These are phyloP conservation scores for Poecilia velifera DNA, from an alignment of 2,797 vertebrate species.

Conservation along the genomic window DNA sequence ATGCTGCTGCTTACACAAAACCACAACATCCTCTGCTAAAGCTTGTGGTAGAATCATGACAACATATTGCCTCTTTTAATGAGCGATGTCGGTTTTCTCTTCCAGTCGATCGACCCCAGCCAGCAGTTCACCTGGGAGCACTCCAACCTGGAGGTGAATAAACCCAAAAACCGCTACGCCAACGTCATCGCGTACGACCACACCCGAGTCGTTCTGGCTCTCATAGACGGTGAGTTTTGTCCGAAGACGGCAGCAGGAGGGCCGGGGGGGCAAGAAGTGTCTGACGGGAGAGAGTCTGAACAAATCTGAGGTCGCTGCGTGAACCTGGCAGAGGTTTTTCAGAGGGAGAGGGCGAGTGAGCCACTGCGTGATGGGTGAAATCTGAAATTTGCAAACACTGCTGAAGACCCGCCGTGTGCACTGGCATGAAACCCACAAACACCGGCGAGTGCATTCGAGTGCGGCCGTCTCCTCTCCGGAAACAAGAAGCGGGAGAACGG, in stretches of 20 bases:
- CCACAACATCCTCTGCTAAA: background rate
- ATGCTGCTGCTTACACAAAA: background rate
- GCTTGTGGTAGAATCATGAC: background rate
- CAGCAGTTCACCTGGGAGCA: slow-evolving; percentile 99
- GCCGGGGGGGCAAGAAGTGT: slow-evolving; percentile 3
- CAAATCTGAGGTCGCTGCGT: slow-evolving; percentile 15
- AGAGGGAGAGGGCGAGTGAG: background rate
- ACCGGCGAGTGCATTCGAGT: slow-evolving; percentile 62
- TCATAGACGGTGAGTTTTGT: slow-evolving; percentile 86
- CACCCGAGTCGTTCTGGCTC: slow-evolving; percentile 92
- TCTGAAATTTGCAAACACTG: slow-evolving; percentile 64
- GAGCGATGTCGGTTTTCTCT: slow-evolving; percentile 24
- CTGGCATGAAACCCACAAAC: slow-evolving; percentile 70
- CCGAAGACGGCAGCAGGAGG: background rate
- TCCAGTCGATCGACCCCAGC: slow-evolving; percentile 93
- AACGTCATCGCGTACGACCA: slow-evolving; percentile 98
- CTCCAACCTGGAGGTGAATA: slow-evolving; percentile 98
- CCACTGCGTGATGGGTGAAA: slow-evolving; percentile 60
- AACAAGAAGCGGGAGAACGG: slow-evolving; percentile 58
- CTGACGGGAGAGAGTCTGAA: slow-evolving; percentile 26
- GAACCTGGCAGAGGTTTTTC: slow-evolving; percentile 3
- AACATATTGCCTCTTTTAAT: slow-evolving; percentile 10
- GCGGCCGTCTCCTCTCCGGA: slow-evolving; percentile 56
- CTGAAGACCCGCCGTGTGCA: slow-evolving; percentile 60
- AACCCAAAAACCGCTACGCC: slow-evolving; percentile 97